phyloP scores from a whole-genome alignment of 2,797 vertebrate genomes.

The Alfaro cultratus region DNA sequence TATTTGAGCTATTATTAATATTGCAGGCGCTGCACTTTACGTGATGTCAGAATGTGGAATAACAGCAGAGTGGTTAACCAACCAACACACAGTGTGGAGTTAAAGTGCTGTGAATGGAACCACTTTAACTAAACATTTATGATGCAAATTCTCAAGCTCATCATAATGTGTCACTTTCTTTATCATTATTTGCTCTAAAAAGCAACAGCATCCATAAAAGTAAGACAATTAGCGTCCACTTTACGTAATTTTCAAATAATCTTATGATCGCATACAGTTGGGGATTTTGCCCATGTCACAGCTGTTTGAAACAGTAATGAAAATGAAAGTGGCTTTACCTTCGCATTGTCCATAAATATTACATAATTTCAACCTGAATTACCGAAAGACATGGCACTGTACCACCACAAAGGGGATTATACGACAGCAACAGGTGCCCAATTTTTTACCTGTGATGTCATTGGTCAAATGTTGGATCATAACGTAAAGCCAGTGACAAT shows the following conservation, averaged over 20 bases:
- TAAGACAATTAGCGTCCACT: neutral
- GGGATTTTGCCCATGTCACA: constrained; percentile 1
- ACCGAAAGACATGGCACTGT: constrained; percentile 18
- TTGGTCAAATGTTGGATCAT: neutral
- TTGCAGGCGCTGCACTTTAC: constrained; percentile 66
- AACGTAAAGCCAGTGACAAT: neutral
- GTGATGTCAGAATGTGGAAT: constrained; percentile 51
- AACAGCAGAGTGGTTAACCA: constrained; percentile 39
- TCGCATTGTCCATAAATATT: neutral
- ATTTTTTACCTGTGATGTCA: constrained; percentile 6
- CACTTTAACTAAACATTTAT: constrained; percentile 41
- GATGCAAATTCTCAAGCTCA: neutral
- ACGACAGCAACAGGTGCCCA: constrained; percentile 10
- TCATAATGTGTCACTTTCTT: neutral
- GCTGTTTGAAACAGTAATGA: constrained; percentile 14
- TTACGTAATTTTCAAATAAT: constrained; percentile 11
- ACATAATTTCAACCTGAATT: constrained; percentile 29
- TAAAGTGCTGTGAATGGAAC: constrained; percentile 38
- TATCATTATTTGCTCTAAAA: neutral
- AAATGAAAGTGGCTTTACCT: constrained; percentile 20
- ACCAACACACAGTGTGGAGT: constrained; percentile 30
- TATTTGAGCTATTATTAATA: constrained; percentile 77
- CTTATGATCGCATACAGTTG: neutral
- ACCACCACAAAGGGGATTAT: constrained; percentile 16
- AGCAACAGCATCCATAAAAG: neutral